Conservation (phyloP, 1,140 invertebrate species). For the Bombus superbus region DNA sequence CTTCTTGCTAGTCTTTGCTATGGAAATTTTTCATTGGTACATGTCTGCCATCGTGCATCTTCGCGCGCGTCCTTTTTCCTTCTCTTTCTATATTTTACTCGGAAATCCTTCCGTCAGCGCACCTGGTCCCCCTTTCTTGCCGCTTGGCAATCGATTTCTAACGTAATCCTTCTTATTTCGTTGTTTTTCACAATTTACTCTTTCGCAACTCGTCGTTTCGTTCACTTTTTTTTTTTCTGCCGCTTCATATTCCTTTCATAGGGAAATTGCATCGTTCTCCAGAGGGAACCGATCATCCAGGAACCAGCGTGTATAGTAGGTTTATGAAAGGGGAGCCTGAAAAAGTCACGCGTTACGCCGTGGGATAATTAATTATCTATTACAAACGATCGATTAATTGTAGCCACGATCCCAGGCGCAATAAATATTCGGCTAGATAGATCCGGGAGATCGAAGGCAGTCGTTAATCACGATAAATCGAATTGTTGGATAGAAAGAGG, state of each 20-base stretch:
- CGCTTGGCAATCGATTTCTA: not conserved
- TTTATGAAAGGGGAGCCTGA: not conserved
- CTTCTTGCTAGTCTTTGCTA: not conserved
- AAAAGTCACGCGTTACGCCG: not conserved
- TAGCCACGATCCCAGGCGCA: not conserved
- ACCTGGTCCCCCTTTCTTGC: constrained; percentile 9
- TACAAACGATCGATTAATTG: constrained; percentile 43
- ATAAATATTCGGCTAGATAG: constrained; percentile 45
- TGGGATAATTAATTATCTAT: constrained; percentile 44
- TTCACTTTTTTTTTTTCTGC: not conserved
- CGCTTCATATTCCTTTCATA: not conserved
- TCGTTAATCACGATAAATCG: constrained; percentile 46
- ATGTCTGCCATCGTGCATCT: not conserved
- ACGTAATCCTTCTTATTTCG: no score
- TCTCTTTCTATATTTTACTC: not conserved
- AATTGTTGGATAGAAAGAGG: constrained; percentile 30
- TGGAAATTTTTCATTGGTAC: constrained; percentile 2
- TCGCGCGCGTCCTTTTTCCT: not conserved
- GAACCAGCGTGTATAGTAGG: not conserved
- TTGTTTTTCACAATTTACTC: not conserved
- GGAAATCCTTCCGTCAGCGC: not conserved
- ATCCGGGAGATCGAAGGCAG: constrained; percentile 16
- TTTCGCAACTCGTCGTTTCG: not conserved
- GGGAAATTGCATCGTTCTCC: not conserved
- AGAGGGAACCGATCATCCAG: not conserved